Evolutionary conservation across 2,797 vertebrate species (phyloP), one percentile per base, ranked within the genome.

Genomic region (Neopelma chrysocephalum): DNA sequence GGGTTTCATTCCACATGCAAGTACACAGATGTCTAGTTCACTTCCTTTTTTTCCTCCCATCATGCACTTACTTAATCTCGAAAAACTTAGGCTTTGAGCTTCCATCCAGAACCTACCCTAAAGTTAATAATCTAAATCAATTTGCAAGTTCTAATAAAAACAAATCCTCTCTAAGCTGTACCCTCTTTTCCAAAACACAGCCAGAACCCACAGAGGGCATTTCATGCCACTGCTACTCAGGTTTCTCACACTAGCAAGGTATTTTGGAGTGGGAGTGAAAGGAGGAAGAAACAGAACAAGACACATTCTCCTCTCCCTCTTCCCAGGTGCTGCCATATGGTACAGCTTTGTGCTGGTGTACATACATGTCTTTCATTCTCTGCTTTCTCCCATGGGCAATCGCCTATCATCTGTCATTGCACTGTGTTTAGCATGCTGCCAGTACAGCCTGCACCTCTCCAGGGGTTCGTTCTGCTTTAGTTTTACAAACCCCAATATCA

Each of bases 401-500:
- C 54, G 80, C 65, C 50, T 21, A 19, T 58, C 85, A 92, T 60
- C 57, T 53, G 31, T 78, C 89, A 51, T 1, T 54, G 45, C 10
- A 1, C 27, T 2, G 26, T 31, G 11, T 60, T 78, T 68, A 73
- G 40, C 51, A 23, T 22, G 27, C 31, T 87, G 53, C 50, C 50
- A n/a, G 57, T 65, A 18, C n/a, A 82, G 36, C 10, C 85, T 90
- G 34, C 85, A 40, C 43, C 58, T 84, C 90, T 87, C 70, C 60
- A 82, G 75, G 53, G 62, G 34, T 82, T 62, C 0, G 0, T 90
- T 90, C 71, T 76, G 80, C 73, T 82, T 90, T 82, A 48, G 21
- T 76, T 87, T 77, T 73, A 75, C 64, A 87, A 82, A 85, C 64
- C 47, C 42, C 80, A 94, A 87, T 27, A 87, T 77, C 82, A 61